These are phyloP conservation scores for Danaus chrysippus DNA, from an alignment of 2,888 invertebrate species.

Conservation along the genomic window DNA sequence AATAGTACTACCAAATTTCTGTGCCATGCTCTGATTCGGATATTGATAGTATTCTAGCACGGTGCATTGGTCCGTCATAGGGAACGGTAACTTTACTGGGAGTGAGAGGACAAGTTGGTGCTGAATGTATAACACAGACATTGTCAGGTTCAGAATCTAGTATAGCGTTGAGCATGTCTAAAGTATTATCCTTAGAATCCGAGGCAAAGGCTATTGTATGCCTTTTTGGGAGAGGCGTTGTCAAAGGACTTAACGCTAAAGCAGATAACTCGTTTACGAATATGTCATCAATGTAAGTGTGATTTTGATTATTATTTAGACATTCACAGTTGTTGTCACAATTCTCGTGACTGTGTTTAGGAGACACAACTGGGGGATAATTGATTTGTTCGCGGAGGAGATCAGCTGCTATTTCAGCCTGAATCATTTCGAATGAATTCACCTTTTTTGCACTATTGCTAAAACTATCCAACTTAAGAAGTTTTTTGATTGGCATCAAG, in stretches of 20 bases:
- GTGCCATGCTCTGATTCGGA: slow-evolving; percentile 81
- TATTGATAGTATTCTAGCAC: slow-evolving; percentile 82
- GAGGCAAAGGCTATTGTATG: slow-evolving; percentile 65
- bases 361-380: slow-evolving; percentile 83
- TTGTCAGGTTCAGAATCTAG: slow-evolving; percentile 73
- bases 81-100: slow-evolving; percentile 82
- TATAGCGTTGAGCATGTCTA: slow-evolving; percentile 69
- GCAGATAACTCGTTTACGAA: slow-evolving; percentile 66
- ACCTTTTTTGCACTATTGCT: slow-evolving; percentile 66
- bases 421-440: slow-evolving; percentile 77
- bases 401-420: slow-evolving; percentile 80
- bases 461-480: slow-evolving; percentile 74
- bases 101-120: slow-evolving; percentile 70
- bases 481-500: slow-evolving; percentile 82
- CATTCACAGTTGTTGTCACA: slow-evolving; percentile 57
- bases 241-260: slow-evolving; percentile 66
- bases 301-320: slow-evolving; percentile 42
- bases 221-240: slow-evolving; percentile 64
- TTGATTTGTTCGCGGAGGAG: slow-evolving; percentile 84
- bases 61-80: slow-evolving; percentile 79
- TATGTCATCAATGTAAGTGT: slow-evolving; percentile 47
- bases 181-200: slow-evolving; percentile 58
- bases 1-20: slow-evolving; percentile 84
- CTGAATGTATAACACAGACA: slow-evolving; percentile 60
- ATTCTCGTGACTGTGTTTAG: slow-evolving; percentile 67